Percentiles rank a stretch among this genome's conserved stretches.
These are phyloP conservation scores for Clanis bilineata DNA, from an alignment of 2,888 invertebrate species.

Conservation along the genomic window DNA sequence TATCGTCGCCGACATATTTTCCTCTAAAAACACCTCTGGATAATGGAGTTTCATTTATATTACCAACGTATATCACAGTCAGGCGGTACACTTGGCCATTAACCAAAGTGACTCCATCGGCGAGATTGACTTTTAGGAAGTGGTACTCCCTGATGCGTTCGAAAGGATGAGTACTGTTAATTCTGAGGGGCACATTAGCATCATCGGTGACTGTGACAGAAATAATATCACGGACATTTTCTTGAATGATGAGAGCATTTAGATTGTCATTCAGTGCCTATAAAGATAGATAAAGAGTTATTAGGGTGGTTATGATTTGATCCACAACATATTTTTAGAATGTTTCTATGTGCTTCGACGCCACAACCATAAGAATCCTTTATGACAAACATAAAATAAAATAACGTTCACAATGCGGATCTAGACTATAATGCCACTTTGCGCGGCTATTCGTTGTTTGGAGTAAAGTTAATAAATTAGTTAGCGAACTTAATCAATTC, in stretches of 20 bases:
- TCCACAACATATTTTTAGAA: too few species aligned
- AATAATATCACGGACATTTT: slow-evolving; percentile 59
- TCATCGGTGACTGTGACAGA: slow-evolving; percentile 41
- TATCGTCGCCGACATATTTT: slow-evolving; percentile 52
- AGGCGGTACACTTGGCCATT: slow-evolving; percentile 47
- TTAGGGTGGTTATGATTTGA: not conserved
- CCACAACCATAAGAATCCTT: too few species aligned
- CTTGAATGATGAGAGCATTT: slow-evolving; percentile 55
- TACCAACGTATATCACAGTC: slow-evolving; percentile 59
- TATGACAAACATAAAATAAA: too few species aligned
- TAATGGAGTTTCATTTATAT: slow-evolving; percentile 72
- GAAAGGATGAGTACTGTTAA: slow-evolving; percentile 40
- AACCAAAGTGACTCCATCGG: slow-evolving; percentile 44
- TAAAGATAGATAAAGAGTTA: slow-evolving; percentile 26
- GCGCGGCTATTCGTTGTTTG: too few species aligned
- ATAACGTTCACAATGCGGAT: too few species aligned
- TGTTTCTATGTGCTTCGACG: too few species aligned
- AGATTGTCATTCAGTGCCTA: slow-evolving; percentile 51
- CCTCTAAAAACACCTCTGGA: slow-evolving; percentile 73
- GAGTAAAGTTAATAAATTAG: too few species aligned
- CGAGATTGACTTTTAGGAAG: slow-evolving; percentile 61
- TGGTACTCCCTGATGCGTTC: slow-evolving; percentile 54
- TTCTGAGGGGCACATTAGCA: slow-evolving; percentile 31
- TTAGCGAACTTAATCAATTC: too few species aligned
- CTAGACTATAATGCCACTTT: too few species aligned